These are phyloP conservation scores for Sycophaga agraensis DNA, from an alignment of 1,140 invertebrate species.

Conservation along the genomic window DNA sequence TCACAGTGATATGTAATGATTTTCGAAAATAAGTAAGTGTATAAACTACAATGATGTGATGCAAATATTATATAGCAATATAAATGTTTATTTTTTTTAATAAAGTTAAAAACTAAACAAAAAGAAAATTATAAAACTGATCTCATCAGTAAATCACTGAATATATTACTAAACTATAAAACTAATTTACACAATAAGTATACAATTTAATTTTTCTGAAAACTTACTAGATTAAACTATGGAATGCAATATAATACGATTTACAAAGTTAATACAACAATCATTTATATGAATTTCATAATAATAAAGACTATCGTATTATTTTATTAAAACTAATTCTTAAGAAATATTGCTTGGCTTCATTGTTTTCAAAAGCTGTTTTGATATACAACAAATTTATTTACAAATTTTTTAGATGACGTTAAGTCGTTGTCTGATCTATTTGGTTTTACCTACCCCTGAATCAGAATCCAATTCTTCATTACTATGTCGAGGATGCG, in stretches of 20 bases:
- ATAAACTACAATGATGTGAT: background rate
- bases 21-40: background rate
- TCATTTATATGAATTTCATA: background rate
- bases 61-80: constrained; percentile 5
- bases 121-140: background rate
- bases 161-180: no score
- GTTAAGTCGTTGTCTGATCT: background rate
- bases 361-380: no score
- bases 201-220: background rate
- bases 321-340: background rate
- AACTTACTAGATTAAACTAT: background rate
- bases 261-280: constrained; percentile 10
- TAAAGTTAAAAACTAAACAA: background rate
- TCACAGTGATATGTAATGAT: background rate
- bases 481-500: constrained; percentile 47
- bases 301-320: background rate
- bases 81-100: background rate
- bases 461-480: constrained; percentile 50
- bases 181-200: constrained; percentile 5
- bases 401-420: background rate
- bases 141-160: background rate
- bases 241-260: background rate
- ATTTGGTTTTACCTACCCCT: constrained; percentile 45
- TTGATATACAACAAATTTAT: constrained; percentile 1
- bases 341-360: constrained; percentile 1